A percentile compares a stretch with the other conserved stretches of the same genome.
These are phyloP conservation scores for Drosophila fuyamai DNA, from an alignment of 1,140 invertebrate species.

Conservation along the genomic window DNA sequence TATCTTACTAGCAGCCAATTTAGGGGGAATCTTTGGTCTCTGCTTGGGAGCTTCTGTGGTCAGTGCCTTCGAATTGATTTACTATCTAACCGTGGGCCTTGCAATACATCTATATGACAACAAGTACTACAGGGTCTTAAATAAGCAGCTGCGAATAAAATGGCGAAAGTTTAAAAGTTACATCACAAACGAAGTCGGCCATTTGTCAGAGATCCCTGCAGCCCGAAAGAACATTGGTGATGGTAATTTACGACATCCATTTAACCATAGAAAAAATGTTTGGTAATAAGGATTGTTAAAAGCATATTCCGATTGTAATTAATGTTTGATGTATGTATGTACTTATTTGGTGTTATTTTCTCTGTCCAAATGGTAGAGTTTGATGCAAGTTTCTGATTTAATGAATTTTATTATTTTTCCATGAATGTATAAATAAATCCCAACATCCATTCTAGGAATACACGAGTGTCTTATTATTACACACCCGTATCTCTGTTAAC, in stretches of 20 bases:
- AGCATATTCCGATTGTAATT: no score
- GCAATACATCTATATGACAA: conserved; percentile 67
- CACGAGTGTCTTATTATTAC: no score
- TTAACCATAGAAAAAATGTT: conserved; percentile 39
- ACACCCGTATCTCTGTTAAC: no score
- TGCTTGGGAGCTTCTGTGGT: conserved; percentile 84
- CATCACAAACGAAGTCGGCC: conserved; percentile 50
- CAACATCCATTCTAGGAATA: no score
- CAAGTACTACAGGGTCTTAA: conserved; percentile 53
- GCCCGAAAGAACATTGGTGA: conserved; percentile 1
- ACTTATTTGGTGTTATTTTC: no score
- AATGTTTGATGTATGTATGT: no score
- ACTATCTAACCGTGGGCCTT: conserved; percentile 79
- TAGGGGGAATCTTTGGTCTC: conserved; percentile 84
- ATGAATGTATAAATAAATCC: no score
- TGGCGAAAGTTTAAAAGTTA: conserved; percentile 41
- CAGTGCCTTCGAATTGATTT: conserved; percentile 83
- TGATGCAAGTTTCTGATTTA: no score
- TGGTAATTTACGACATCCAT: conserved; percentile 50
- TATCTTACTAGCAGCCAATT: conserved; percentile 53
- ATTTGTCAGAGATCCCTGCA: conserved; percentile 18
- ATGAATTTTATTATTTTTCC: no score
- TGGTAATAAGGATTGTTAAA: conserved; percentile 31
- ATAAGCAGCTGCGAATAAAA: conserved; percentile 15
- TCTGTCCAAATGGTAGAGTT: no score